Evolutionary conservation across 2,113 vertebrate species (phyloP), one percentile per base, ranked within the genome.

Genomic region (Pipa parva): DNA sequence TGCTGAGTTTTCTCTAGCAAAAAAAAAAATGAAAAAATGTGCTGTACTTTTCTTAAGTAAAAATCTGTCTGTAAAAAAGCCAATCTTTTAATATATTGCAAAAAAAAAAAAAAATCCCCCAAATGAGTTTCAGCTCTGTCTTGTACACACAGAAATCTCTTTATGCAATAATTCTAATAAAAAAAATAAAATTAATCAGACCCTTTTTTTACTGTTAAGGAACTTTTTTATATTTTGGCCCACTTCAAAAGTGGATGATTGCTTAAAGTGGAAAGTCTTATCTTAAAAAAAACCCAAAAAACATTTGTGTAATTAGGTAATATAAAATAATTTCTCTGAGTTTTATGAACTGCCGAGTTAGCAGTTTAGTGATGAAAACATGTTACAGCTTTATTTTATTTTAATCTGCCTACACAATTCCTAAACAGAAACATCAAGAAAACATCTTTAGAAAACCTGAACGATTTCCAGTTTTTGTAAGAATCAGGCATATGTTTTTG

Each of bases 311-410:
- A n/a, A 6, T 59, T 50, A 50, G 26, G 46, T 49, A 21, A 50
- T 37, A 8, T 25, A 52, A 46, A 17, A n/a, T n/a, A 60, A 68
- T 60, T 68, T 56, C 64, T 59, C 3, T 8, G 55, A 50, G 55
- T 50, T 42, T 48, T 21, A 59, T 50, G 46, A 68, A 59, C 24
- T 26, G 22, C 22, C 3, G 24, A 52, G 15, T 31, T 31, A 31
- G 27, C 56, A 31, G 45, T 51, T 28, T 52, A 17, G 27, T 11
- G 5, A 50, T 11, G 13, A 50, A 50, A 54, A 26, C 49, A 46
- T 22, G 18, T 29, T 26, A 55, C n/a, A 39, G 25, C 15, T 59
- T 59, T 2, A 6, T 13, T 42, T 9, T 13, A 15, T 13, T 42
- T 9, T 13, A 56, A 56, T 29, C 28, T 56, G 52, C 52, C 52